Conservation (phyloP, 2,797 vertebrate species). For the Steatocranus sp. region DNA sequence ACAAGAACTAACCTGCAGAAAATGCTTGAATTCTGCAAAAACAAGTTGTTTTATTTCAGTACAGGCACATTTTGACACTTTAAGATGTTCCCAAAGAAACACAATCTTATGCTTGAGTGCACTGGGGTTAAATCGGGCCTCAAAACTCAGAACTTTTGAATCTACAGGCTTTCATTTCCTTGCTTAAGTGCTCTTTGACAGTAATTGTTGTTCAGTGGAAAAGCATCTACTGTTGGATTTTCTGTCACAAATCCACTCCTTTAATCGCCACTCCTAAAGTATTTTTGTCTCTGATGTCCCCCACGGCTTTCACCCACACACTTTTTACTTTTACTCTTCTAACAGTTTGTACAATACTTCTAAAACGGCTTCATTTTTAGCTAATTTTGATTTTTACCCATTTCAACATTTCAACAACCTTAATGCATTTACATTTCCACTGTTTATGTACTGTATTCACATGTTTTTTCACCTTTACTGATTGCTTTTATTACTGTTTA, state of each 20-base stretch:
- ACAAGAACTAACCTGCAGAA: neutral
- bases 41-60: neutral
- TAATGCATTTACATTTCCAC: neutral
- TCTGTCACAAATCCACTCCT: neutral
- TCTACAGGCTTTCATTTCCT: neutral
- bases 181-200: neutral
- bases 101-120: neutral
- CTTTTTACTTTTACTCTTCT: neutral
- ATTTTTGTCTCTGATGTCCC: neutral
- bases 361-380: accelerated
- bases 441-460: neutral
- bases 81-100: neutral
- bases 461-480: neutral
- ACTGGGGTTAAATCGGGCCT: neutral
- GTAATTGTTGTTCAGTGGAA: neutral
- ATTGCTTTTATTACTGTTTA: neutral
- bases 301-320: neutral
- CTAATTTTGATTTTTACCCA: neutral
- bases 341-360: neutral
- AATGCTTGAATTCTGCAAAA: neutral
- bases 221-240: neutral
- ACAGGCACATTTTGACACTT: neutral
- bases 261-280: neutral
- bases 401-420: neutral
- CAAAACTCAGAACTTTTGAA: neutral